A percentile compares a stretch with the other conserved stretches of the same genome.
Conservation (phyloP, 2,113 vertebrate species). For the Todiramphus saurophagus region DNA sequence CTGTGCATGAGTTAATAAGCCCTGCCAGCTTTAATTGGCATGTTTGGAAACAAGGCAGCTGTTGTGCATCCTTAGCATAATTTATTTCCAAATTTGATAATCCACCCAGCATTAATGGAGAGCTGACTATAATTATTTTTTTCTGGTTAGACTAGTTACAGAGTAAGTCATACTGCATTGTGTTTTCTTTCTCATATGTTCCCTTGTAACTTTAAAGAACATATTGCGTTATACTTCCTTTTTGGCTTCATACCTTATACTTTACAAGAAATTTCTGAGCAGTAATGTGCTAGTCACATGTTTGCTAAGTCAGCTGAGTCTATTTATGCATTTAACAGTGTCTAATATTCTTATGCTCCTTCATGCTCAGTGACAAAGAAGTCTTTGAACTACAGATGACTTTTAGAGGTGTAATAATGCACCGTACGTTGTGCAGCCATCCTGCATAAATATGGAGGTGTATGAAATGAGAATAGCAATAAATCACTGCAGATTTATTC, state of each 20-base stretch:
- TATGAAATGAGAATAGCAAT: neutral
- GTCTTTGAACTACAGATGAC: neutral
- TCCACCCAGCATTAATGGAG: constrained; percentile 49
- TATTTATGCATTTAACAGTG: constrained; percentile 29
- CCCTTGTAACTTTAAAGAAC: constrained; percentile 31
- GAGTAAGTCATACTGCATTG: constrained; percentile 14
- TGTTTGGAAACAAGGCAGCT: constrained; percentile 51
- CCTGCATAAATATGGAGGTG: neutral
- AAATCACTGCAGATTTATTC: neutral
- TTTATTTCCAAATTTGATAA: constrained; percentile 65
- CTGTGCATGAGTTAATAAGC: neutral
- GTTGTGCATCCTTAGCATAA: constrained; percentile 30
- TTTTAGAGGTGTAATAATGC: neutral
- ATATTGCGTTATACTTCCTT: constrained; percentile 45
- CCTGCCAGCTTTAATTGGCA: constrained; percentile 28
- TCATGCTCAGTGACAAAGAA: neutral
- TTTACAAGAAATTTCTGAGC: constrained; percentile 42
- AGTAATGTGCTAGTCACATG: constrained; percentile 21
- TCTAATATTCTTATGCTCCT: neutral
- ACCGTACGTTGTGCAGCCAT: neutral
- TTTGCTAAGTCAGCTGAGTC: constrained; percentile 37
- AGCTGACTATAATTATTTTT: constrained; percentile 50
- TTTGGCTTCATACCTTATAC: constrained; percentile 50
- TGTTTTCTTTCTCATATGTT: constrained; percentile 31
- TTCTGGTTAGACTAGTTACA: constrained; percentile 50